Percentiles rank a stretch among this genome's conserved stretches.
Conservation (phyloP, 2,113 vertebrate species). For the Lagopus leucura region DNA sequence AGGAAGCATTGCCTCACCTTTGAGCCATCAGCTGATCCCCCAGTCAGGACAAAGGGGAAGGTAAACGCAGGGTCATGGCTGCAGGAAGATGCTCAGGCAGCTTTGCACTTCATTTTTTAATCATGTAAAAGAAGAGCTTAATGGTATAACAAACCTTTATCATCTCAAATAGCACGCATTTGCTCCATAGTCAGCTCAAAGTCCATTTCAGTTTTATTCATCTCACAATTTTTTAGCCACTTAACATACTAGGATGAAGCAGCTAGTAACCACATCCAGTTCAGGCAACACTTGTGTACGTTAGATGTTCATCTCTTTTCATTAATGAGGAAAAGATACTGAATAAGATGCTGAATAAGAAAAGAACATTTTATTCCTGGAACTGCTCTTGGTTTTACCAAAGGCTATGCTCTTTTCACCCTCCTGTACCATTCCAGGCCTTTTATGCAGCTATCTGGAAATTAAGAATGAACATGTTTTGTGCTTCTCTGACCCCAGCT, state of each 20-base stretch:
- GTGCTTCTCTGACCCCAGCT: not conserved
- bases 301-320: not conserved
- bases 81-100: not conserved
- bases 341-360: not conserved
- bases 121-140: not conserved
- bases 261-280: not conserved
- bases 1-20: constrained; percentile 53
- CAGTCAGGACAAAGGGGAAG: not conserved
- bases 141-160: not conserved
- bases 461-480: not conserved
- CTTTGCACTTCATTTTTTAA: not conserved
- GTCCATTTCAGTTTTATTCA: not conserved
- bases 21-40: not conserved
- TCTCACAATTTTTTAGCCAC: not conserved
- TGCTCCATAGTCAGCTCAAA: not conserved
- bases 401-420: not conserved
- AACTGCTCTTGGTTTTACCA: not conserved
- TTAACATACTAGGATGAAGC: not conserved
- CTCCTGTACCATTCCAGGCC: not conserved
- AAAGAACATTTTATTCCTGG: not conserved
- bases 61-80: not conserved
- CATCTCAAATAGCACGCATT: not conserved
- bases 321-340: not conserved
- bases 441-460: not conserved
- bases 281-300: accelerated